Conservation (phyloP, 2,113 vertebrate genomes). For the Nansenia antarctica region DNA sequence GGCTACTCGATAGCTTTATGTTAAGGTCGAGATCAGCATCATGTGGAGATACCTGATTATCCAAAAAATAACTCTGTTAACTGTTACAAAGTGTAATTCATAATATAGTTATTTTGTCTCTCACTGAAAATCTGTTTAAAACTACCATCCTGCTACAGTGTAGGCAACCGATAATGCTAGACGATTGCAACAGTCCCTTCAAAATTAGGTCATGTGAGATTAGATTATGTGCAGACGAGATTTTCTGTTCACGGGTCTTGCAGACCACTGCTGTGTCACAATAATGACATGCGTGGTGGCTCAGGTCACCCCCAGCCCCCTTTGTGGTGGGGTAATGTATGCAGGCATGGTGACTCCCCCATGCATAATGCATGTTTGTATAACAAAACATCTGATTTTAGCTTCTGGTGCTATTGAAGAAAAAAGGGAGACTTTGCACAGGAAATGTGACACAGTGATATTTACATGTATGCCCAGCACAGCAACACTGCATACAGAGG, state of each 20-base stretch:
- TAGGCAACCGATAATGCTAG: not conserved
- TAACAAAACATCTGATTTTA: conserved; percentile 41
- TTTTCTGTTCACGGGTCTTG: conserved; percentile 14
- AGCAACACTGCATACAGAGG: conserved; percentile 44
- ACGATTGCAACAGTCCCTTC: conserved; percentile 23
- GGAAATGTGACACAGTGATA: not conserved
- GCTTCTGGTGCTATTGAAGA: conserved; percentile 7
- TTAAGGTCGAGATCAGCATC: too few species aligned
- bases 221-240: conserved; percentile 30
- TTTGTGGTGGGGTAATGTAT: conserved; percentile 47
- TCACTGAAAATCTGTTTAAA: too few species aligned
- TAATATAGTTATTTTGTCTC: not conserved
- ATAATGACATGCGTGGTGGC: conserved; percentile 42
- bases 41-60: not conserved
- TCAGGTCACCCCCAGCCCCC: conserved; percentile 32
- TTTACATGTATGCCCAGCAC: conserved; percentile 22
- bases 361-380: conserved; percentile 61
- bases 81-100: not conserved
- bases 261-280: conserved; percentile 7
- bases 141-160: not conserved
- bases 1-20: too few species aligned
- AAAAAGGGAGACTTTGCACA: not conserved
- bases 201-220: conserved; percentile 56
- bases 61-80: not conserved
- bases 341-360: conserved; percentile 28